Base-by-base conservation (phyloP, 1,140 invertebrate genomes). In the Brevipalpus yothersi region DNA sequence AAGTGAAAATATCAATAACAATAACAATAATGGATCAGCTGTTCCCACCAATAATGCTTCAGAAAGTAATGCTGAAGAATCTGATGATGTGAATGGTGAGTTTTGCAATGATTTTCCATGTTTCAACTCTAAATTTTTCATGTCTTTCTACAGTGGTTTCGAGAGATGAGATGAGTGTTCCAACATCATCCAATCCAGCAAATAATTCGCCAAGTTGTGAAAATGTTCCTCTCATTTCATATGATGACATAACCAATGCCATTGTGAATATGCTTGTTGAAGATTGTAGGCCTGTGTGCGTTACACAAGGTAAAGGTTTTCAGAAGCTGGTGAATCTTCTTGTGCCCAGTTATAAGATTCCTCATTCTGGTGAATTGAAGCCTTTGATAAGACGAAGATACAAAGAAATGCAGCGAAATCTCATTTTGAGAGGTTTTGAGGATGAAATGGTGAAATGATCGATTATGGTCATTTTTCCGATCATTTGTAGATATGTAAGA, bases 231-330 rank as follows among this genome's bases (percentile, higher is more conserved):
- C 19, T 31, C 39, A 13, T 55, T 8, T 45, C 47, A 12, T 58
- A 23, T 17, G 62, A 63, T 12, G 58, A 62, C 17, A 62, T 63
- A 41, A 63, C 62, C 19, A 41, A 58, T 12, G 41, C 57, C n/a
- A 42, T 63, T 23, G 57, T 63, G 9, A 53, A 62, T 53, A 63
- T 62, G 58, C 41, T 63, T 19, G 62, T 63, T 10, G 21, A 43
- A 23, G 62, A 63, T 45, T 63, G 62, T 62, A 49, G 62, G 17
- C 62, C 62, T 19, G n/a, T 63, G 13, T 40, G 17, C 31, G 41
- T 63, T 13, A 41, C 49, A 13, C 40, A 55, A 53, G 60, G 60
- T 7, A 61, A 63, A 49, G 60, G 60, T 10, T 63, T 63, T 49
- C 17, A 54, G 12, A 42, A 55, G 12, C 17, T 63, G 40, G n/a